These are phyloP conservation scores for Zoroaster sp. DNA, from an alignment of 53 echinoderm and acorn worm species.

Conservation along the genomic window DNA sequence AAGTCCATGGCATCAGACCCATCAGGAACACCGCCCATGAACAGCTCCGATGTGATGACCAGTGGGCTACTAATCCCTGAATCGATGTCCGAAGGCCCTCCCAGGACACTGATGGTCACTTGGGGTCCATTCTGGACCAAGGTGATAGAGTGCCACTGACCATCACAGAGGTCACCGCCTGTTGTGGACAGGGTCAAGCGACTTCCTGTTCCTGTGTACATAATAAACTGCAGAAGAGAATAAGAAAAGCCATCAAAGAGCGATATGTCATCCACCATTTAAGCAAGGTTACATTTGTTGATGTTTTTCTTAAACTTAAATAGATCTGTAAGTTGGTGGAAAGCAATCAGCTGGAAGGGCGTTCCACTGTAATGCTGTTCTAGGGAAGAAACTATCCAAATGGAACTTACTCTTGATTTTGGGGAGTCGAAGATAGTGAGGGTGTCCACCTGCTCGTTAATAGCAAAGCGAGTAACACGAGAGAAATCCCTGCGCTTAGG, in stretches of 20 bases:
- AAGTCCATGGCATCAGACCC: constrained; percentile 66
- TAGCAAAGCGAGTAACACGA: too few species aligned
- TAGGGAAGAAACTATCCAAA: too few species aligned
- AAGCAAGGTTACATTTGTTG: too few species aligned
- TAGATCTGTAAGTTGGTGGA: too few species aligned
- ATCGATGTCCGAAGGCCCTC: background rate
- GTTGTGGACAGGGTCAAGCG: constrained; percentile 33
- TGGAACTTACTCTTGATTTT: too few species aligned
- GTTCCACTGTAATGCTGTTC: too few species aligned
- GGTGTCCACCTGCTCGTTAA: too few species aligned
- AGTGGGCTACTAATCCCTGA: background rate
- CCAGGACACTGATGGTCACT: constrained; percentile 20
- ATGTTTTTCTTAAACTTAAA: too few species aligned
- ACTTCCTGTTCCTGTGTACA: constrained; percentile 51
- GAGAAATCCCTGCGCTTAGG: too few species aligned
- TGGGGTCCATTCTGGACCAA: constrained; percentile 61
- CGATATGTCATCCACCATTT: too few species aligned
- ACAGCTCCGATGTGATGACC: constrained; percentile 64
- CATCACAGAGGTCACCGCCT: constrained; percentile 72
- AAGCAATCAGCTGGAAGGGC: too few species aligned
- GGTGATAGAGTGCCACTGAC: constrained; percentile 75
- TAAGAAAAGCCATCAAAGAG: background rate
- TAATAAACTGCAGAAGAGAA: constrained; percentile 48
- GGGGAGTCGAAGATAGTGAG: too few species aligned
- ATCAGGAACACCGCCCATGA: constrained; percentile 75